Base-by-base conservation (phyloP, 2,113 vertebrate genomes). In the Colius striatus region DNA sequence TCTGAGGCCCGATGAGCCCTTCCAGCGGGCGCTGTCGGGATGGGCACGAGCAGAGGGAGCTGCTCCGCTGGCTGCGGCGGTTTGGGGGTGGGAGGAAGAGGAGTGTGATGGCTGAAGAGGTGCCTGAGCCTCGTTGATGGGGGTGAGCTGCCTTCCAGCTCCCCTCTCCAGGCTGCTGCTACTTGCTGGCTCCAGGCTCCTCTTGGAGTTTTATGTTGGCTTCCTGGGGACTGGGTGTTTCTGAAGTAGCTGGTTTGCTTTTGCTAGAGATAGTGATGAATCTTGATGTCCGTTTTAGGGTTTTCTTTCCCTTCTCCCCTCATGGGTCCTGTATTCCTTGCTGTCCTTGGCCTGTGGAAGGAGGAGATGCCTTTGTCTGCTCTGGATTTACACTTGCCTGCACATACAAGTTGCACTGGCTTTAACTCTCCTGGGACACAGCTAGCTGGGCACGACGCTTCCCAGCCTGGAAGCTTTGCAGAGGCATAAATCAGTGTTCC, bases 281-380 rank as follows among this genome's bases (percentile, higher is more conserved):
- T 92, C 81, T 90, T 95, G 80, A 57, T 61, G 81, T 96, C 70
- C 87, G 60, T 83, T 92, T 84, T 91, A 85, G 92, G 74, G 72
- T 55, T 91, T 92, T 84, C 36, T 55, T 29, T 16, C 14, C 10
- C 32, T 16, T 29, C 47, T 72, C 30, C 73, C 26, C 13, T 74
- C 47, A 16, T 0, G 23, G 86, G 78, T 22, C 53, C 21, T 92
- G 77, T 75, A 48, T 71, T 97, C 76, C 77, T 84, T 63, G 66
- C 77, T 82, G 77, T 60, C 68, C 78, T 90, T 70, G 57, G 67
- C 48, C 73, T 0, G 10, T 89, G 90, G 79, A 93, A 96, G 91
- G 84, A 96, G 84, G 91, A 71, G 94, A 92, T 26, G 93, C 62
- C 86, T 95, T 88, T 97, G 93, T 90, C 86, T 94, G 87, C 83